phyloP scores from a whole-genome alignment of 2,888 invertebrate genomes.

The Myopa tessellatipennis region DNA sequence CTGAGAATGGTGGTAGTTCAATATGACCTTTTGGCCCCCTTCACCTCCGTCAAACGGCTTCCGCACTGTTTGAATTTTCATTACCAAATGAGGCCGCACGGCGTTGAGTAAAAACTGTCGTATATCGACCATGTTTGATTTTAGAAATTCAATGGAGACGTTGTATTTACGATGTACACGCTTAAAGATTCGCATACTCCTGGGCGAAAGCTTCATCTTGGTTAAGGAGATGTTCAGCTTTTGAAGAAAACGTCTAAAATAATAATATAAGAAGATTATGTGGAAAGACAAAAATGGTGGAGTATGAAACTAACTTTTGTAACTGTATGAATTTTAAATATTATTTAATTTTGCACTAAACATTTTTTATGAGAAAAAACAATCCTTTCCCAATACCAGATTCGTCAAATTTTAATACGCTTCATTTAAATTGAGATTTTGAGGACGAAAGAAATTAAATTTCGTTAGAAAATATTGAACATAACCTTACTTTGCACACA shows the following conservation, averaged over 20 bases:
- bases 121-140: conserved; percentile 56
- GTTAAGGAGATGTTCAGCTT: conserved; percentile 22
- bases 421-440: no score
- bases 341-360: no score
- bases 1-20: conserved; percentile 52
- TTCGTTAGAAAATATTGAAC: neutral
- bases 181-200: conserved; percentile 52
- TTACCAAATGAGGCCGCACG: conserved; percentile 55
- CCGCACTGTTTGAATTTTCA: conserved; percentile 58
- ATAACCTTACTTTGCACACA: conserved; percentile 6
- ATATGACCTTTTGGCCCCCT: conserved; percentile 50
- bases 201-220: conserved; percentile 51
- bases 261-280: neutral
- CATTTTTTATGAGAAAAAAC: no score
- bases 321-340: no score
- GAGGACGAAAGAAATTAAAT: neutral
- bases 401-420: no score
- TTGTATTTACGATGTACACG: conserved; percentile 58
- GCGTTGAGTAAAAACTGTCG: conserved; percentile 59
- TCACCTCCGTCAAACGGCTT: conserved; percentile 29
- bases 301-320: no score
- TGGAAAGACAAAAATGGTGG: no score
- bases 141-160: conserved; percentile 57
- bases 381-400: no score
- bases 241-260: conserved; percentile 5